Percentiles rank a stretch among this genome's conserved stretches.
These are phyloP conservation scores for Lerema accius DNA, from an alignment of 1,140 invertebrate genomes.

Conservation along the genomic window DNA sequence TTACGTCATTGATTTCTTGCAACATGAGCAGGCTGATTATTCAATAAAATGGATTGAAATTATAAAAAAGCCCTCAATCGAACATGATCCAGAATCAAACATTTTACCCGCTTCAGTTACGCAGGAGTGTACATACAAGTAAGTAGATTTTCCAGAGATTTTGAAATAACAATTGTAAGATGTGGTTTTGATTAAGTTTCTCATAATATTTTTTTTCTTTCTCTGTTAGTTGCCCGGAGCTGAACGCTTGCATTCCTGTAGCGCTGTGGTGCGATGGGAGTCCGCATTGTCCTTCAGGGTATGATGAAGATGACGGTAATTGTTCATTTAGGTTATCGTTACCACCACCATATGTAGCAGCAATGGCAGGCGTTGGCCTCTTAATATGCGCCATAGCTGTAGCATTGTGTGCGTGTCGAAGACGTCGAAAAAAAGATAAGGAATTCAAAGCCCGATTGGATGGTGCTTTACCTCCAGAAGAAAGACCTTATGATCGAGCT, in stretches of 20 bases:
- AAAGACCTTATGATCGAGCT: constrained; percentile 84
- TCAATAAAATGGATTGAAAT: constrained; percentile 91
- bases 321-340: constrained; percentile 88
- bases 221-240: constrained; percentile 89
- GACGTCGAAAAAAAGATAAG: constrained; percentile 85
- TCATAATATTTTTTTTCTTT: constrained; percentile 34
- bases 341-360: constrained; percentile 85
- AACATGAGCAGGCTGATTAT: constrained; percentile 88
- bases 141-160: constrained; percentile 51
- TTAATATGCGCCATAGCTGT: constrained; percentile 86
- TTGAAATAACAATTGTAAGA: background rate
- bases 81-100: constrained; percentile 80
- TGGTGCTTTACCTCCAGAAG: constrained; percentile 74
- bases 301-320: constrained; percentile 90
- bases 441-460: constrained; percentile 83
- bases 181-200: background rate
- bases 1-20: constrained; percentile 88
- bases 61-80: constrained; percentile 86
- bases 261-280: constrained; percentile 94
- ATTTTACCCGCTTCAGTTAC: constrained; percentile 84
- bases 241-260: constrained; percentile 93
- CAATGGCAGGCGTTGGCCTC: constrained; percentile 84
- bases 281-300: constrained; percentile 92
- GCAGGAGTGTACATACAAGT: constrained; percentile 89
- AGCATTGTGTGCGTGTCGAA: constrained; percentile 73